These are phyloP conservation scores for Lamellibrachia columna DNA, from an alignment of 2,888 invertebrate species.

Conservation along the genomic window DNA sequence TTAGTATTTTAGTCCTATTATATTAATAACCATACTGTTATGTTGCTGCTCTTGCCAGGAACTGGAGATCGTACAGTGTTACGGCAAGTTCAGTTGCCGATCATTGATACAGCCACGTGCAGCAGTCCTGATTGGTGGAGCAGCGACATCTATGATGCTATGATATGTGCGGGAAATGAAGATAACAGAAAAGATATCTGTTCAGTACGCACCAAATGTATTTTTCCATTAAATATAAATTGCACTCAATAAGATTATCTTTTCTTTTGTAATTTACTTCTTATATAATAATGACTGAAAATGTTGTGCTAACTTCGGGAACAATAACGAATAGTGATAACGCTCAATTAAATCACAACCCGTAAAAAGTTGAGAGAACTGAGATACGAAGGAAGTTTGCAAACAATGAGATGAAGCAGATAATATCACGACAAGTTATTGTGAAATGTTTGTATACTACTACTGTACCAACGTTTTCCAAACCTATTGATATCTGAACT, in stretches of 20 bases:
- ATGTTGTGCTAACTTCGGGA: too few relatives aligned
- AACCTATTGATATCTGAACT: background rate
- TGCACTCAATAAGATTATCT: too few relatives aligned
- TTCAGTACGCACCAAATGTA: constrained; percentile 52
- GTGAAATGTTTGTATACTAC: background rate
- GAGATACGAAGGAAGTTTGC: background rate
- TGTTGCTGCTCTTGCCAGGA: background rate
- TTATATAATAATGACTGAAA: too few relatives aligned
- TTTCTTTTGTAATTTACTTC: too few relatives aligned
- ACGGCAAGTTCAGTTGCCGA: background rate
- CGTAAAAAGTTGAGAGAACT: background rate
- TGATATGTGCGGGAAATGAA: constrained; percentile 83
- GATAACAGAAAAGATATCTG: constrained; percentile 82
- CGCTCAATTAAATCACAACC: background rate
- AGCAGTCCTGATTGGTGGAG: constrained; percentile 41
- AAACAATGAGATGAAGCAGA: too few relatives aligned
- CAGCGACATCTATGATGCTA: constrained; percentile 58
- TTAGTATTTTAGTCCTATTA: background rate
- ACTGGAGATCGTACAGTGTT: background rate
- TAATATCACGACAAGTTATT: background rate
- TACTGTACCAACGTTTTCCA: background rate
- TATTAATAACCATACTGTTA: background rate
- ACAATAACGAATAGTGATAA: background rate
- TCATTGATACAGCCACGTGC: background rate
- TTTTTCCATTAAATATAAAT: background rate